Conservation (phyloP, 2,888 invertebrate genomes). For the Glyphotaelius pellucidus region DNA sequence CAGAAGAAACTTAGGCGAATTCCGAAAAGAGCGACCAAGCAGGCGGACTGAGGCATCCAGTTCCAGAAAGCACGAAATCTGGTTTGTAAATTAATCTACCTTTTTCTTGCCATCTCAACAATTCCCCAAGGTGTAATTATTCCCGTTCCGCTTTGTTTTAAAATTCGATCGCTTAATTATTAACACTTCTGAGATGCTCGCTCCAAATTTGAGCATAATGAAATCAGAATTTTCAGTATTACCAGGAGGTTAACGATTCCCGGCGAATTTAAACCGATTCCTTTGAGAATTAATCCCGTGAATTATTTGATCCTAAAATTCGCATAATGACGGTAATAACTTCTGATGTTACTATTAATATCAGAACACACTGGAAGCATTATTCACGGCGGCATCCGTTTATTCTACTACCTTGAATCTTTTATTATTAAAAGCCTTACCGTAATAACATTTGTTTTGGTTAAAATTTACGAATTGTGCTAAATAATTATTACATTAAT, state of each 20-base stretch:
- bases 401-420: neutral
- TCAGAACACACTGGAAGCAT: neutral
- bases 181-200: neutral
- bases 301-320: conserved; percentile 3
- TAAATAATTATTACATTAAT: neutral
- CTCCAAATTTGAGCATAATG: neutral
- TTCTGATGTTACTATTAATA: conserved; percentile 14
- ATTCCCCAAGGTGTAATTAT: neutral
- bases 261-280: neutral
- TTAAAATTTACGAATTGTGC: neutral
- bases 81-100: neutral
- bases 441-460: conserved; percentile 14
- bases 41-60: neutral
- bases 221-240: neutral
- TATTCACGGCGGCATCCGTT: neutral
- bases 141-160: neutral
- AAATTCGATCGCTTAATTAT: neutral
- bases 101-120: neutral
- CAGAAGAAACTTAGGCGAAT: neutral
- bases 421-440: neutral
- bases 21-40: neutral
- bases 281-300: neutral
- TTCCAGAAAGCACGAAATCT: neutral
- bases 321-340: conserved; percentile 22
- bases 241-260: neutral